These are phyloP conservation scores for Drosophila eugracilis DNA, from an alignment of 1,140 invertebrate genomes.

Conservation along the genomic window DNA sequence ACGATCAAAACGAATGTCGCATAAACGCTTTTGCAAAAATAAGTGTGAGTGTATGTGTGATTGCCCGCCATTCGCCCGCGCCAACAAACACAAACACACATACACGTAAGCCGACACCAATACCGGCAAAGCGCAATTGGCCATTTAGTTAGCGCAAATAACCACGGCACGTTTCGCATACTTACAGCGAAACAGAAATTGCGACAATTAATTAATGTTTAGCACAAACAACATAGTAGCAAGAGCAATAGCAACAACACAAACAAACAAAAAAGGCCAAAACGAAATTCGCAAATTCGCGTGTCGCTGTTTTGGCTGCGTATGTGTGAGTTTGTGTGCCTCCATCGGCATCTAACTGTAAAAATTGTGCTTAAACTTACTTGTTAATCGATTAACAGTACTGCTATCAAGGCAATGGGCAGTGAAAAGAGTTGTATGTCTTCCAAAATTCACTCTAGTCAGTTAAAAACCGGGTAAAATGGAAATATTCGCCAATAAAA, in stretches of 20 bases:
- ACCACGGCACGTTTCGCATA: constrained; percentile 40
- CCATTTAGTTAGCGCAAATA: constrained; percentile 41
- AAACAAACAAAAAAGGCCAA: constrained; percentile 15
- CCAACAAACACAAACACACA: constrained; percentile 37
- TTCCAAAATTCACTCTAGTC: constrained; percentile 6
- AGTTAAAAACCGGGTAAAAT: constrained; percentile 15
- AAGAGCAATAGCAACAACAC: constrained; percentile 16
- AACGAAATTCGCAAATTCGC: constrained; percentile 66
- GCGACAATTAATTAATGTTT: constrained; percentile 58
- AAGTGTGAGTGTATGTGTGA: constrained; percentile 3
- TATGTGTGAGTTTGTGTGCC: constrained; percentile 14
- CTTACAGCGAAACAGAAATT: constrained; percentile 39
- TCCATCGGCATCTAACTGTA: constrained; percentile 20
- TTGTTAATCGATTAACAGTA: constrained; percentile 9
- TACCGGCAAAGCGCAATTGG: constrained; percentile 50
- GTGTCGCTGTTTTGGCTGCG: constrained; percentile 35
- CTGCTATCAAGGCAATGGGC: constrained; percentile 21
- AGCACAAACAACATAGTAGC: constrained; percentile 36
- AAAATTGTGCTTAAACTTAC: constrained; percentile 45
- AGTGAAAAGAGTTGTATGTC: not conserved
- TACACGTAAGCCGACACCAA: constrained; percentile 19
- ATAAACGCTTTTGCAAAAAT: constrained; percentile 37
- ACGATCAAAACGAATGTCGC: constrained; percentile 13
- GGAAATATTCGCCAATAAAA: constrained; percentile 19
- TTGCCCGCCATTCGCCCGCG: constrained; percentile 75